Evolutionary conservation across 2,113 vertebrate genomes (phyloP), one percentile per base, ranked within the genome.

Genomic region (Toxotes chatareus): DNA sequence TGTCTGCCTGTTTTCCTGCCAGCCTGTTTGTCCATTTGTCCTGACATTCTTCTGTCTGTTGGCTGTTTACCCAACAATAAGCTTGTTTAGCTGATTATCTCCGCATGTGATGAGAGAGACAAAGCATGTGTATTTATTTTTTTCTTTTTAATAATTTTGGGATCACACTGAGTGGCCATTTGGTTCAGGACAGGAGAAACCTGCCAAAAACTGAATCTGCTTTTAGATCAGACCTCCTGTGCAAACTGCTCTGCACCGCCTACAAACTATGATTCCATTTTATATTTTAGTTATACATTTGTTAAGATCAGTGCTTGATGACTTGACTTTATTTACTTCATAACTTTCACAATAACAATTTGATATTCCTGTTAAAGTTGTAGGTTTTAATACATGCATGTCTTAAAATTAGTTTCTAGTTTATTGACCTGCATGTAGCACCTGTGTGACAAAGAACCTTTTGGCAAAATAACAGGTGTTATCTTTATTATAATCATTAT

Each of bases 11-110:
- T 19, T 1, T 38, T 34, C 19, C 55, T 66, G 63, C 61, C 69
- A 53, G 23, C 42, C 23, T 53, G 60, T 64, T 61, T 16, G 44
- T 73, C 67, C 70, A 14, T 72, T 62, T 65, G 55, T 9, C 67
- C 73, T 6, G 5, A 65, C 75, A 90, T 89, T 84, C 80, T 66
- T 90, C 59, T 5, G 19, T 65, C 53, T 72, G 19, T 65, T 72
- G 27, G 47, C 73, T 47, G 67, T 49, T 69, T 53, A 70, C 23
- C 61, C 49, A 7, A 73, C 53, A 61, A 84, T 21, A 38, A 36
- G 55, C 40, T 80, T 21, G 55, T 77, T 74, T 78, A 61, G 42
- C 65, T 56, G 53, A 87, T 91, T 83, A 87, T 85, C 80, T 80
- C 67, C 55, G 49, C 64, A 61, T 74, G 87, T 70, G 59, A 83